Evolutionary conservation across 2,797 vertebrate species (phyloP).

Genomic region (Luscinia luscinia): DNA sequence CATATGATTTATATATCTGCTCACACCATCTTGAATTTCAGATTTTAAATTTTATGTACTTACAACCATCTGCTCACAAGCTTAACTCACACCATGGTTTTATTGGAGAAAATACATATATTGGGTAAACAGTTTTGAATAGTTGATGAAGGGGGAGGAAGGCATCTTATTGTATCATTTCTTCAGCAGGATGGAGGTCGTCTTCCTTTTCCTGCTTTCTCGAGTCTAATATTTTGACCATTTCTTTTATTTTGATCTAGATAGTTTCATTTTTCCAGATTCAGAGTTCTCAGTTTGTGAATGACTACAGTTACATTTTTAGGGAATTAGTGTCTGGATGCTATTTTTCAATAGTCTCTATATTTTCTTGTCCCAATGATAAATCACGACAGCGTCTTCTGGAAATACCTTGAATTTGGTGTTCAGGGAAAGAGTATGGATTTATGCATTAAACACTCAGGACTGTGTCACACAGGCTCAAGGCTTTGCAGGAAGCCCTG

Average conservation of each 20-base stretch:
- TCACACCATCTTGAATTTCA: slow-evolving; percentile 60
- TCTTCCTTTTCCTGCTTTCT: neutral
- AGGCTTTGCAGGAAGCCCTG: neutral
- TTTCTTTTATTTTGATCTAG: neutral
- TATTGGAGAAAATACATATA: slow-evolving; percentile 8
- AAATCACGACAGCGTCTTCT: neutral
- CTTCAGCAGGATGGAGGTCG: neutral
- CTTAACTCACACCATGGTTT: slow-evolving; percentile 24
- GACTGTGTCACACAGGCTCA: neutral
- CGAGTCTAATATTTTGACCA: neutral
- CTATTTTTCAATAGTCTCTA: neutral
- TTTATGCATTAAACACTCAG: neutral
- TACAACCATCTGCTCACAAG: slow-evolving; percentile 52
- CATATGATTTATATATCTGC: slow-evolving; percentile 53
- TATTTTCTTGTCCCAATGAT: neutral
- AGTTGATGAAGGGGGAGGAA: neutral
- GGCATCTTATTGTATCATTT: neutral
- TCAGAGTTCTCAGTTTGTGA: neutral
- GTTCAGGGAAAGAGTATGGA: neutral
- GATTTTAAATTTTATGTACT: slow-evolving; percentile 63
- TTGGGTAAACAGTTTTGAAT: slow-evolving; percentile 39
- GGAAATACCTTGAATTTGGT: neutral
- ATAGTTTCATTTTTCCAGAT: neutral
- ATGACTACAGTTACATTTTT: neutral
- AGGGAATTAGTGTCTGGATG: neutral